Percentiles rank a stretch among this genome's conserved stretches.
Conservation (phyloP, 2,888 invertebrate genomes). For the Crioceris asparagi region DNA sequence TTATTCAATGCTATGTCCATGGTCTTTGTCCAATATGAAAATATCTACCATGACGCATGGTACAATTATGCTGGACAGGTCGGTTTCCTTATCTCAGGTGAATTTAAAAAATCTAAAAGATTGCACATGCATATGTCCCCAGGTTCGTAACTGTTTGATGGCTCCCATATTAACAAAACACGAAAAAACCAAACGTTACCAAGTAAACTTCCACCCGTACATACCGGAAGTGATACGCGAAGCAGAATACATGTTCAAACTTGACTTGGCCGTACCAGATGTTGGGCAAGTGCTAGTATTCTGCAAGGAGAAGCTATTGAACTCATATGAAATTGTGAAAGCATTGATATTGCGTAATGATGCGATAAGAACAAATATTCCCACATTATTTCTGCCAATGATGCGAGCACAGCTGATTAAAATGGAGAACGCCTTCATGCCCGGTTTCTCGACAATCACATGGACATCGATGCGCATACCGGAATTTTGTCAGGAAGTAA, state of each 20-base stretch:
- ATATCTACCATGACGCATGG: conserved; percentile 76
- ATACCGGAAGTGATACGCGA: conserved; percentile 66
- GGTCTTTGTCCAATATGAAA: conserved; percentile 73
- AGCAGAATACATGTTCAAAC: conserved; percentile 70
- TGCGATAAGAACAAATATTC: conserved; percentile 48
- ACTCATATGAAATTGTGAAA: conserved; percentile 51
- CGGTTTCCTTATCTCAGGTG: conserved; percentile 5
- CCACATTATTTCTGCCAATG: conserved; percentile 57
- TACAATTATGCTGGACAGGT: conserved; percentile 63
- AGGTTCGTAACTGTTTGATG: conserved; percentile 56
- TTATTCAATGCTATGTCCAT: conserved; percentile 68
- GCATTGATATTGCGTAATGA: conserved; percentile 52
- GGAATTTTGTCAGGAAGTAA: conserved; percentile 40
- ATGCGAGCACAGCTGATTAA: conserved; percentile 56
- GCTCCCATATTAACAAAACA: conserved; percentile 61
- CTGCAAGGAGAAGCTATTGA: conserved; percentile 57
- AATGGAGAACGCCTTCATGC: conserved; percentile 60
- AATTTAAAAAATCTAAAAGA: background rate
- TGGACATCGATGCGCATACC: conserved; percentile 73
- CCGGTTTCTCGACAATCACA: conserved; percentile 65
- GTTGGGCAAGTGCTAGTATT: conserved; percentile 64
- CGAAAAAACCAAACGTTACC: conserved; percentile 52
- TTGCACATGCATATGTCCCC: no score
- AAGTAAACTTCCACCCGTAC: conserved; percentile 63
- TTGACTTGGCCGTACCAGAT: conserved; percentile 65